A percentile compares a stretch with the other conserved stretches of the same genome.
Evolutionary conservation across 1,140 invertebrate species (phyloP).

Genomic region (Camponotus pennsylvanicus): DNA sequence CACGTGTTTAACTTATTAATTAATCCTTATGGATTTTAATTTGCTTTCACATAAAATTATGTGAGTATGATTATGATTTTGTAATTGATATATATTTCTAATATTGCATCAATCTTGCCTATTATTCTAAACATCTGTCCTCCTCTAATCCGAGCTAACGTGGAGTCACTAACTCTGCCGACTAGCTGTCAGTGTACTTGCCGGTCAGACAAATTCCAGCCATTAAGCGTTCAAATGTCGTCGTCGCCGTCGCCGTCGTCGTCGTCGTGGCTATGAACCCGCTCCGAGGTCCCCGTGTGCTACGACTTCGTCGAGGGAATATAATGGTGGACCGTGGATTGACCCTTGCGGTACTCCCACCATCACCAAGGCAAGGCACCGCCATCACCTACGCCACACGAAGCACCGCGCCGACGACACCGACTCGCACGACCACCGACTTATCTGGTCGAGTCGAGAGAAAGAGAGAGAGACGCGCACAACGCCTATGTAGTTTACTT

Average conservation of each 20-base stretch:
- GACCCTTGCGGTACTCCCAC: constrained; percentile 84
- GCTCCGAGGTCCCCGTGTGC: constrained; percentile 66
- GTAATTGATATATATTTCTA: constrained; percentile 37
- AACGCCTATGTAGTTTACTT: constrained; percentile 65
- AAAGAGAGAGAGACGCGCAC: constrained; percentile 50
- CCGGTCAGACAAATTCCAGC: constrained; percentile 77
- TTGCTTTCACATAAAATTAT: not conserved
- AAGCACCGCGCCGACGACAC: constrained; percentile 55
- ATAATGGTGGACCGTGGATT: constrained; percentile 77
- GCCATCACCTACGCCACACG: constrained; percentile 69
- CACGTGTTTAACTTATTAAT: not conserved
- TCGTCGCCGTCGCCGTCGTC: constrained; percentile 45
- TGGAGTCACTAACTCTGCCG: constrained; percentile 61
- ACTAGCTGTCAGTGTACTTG: constrained; percentile 74
- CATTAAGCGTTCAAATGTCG: constrained; percentile 76
- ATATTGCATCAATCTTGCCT: not conserved
- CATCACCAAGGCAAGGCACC: constrained; percentile 62
- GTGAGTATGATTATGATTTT: constrained; percentile 12
- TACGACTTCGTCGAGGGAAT: constrained; percentile 63
- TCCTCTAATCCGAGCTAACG: constrained; percentile 4
- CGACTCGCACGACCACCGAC: constrained; percentile 62
- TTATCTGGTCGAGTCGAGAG: constrained; percentile 36
- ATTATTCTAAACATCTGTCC: constrained; percentile 9
- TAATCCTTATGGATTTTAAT: not conserved
- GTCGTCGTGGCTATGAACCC: constrained; percentile 67